phyloP scores from a whole-genome alignment of 2,113 vertebrate genomes.

The Ameiurus melas region DNA sequence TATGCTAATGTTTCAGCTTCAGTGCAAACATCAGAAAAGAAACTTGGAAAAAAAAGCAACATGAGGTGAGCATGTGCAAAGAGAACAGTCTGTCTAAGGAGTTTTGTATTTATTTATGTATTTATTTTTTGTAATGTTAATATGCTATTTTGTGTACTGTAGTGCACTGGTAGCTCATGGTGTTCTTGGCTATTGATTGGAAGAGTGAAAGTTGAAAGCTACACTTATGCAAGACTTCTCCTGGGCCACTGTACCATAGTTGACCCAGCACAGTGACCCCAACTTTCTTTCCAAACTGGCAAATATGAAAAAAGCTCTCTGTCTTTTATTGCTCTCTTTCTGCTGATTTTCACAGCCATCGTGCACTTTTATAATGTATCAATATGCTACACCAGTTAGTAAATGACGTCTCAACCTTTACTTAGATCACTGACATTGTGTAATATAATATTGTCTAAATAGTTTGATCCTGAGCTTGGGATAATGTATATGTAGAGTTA shows the following conservation, averaged over 20 bases:
- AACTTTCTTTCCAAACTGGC: background rate
- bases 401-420: background rate
- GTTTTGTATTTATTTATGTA: background rate
- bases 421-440: background rate
- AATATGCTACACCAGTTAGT: background rate
- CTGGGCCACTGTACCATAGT: background rate
- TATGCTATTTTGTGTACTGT: background rate
- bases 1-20: background rate
- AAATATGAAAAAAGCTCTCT: background rate
- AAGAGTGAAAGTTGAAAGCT: background rate
- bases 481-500: background rate
- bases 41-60: background rate
- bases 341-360: background rate
- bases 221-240: background rate
- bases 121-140: background rate
- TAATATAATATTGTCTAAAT: background rate
- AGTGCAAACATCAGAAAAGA: background rate
- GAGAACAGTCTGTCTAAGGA: background rate
- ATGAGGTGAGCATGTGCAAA: background rate
- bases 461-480: background rate
- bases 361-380: background rate
- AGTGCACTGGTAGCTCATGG: background rate
- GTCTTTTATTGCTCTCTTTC: background rate
- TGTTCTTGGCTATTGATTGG: background rate
- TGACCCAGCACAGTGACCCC: background rate